Percentiles rank a stretch among this genome's conserved stretches.
Conservation (phyloP, 2,888 invertebrate species). For the Spisula subtruncata region DNA sequence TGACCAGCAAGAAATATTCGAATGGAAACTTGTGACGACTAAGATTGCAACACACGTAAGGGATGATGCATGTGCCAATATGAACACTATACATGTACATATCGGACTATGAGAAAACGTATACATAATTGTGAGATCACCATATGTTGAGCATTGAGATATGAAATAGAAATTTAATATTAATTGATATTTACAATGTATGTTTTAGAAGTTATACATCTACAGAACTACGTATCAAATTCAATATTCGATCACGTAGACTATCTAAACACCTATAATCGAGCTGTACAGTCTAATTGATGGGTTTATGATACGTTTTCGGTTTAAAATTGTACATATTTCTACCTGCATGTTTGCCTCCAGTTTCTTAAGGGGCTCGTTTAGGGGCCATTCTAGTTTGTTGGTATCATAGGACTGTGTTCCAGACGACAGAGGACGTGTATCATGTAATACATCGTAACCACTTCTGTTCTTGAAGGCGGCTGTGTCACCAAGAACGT, state of each 20-base stretch:
- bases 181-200: background rate
- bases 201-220: too few species aligned
- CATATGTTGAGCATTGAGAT: background rate
- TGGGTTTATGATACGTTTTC: background rate
- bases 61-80: background rate
- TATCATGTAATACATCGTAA: conserved; percentile 51
- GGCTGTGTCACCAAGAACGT: conserved; percentile 72
- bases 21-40: too few species aligned
- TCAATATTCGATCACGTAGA: background rate
- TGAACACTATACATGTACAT: background rate
- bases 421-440: conserved; percentile 91
- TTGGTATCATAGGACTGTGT: conserved; percentile 92
- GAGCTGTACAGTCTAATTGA: background rate
- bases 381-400: conserved; percentile 92
- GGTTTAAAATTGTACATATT: background rate
- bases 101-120: too few species aligned
- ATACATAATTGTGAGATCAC: background rate
- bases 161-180: too few species aligned
- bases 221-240: too few species aligned
- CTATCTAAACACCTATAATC: background rate
- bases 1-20: too few species aligned
- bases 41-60: background rate
- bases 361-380: conserved; percentile 92
- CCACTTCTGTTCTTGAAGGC: conserved; percentile 88
- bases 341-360: conserved; percentile 89